phyloP scores from a whole-genome alignment of 1,140 invertebrate genomes.

The Heliothis virescens region DNA sequence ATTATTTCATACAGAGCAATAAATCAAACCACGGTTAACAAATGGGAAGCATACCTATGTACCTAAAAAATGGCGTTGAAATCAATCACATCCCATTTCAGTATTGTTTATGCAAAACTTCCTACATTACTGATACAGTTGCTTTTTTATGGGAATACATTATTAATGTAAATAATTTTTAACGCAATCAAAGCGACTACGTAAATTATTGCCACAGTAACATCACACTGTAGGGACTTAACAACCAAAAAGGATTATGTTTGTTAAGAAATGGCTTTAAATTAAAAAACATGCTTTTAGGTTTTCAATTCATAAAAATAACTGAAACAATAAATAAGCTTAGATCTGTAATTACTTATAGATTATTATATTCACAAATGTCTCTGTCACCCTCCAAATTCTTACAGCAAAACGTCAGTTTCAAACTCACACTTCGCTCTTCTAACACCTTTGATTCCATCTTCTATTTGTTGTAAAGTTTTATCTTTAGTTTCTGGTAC shows the following conservation, averaged over 20 bases:
- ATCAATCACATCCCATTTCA: constrained; percentile 6
- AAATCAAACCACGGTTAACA: background rate
- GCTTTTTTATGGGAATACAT: background rate
- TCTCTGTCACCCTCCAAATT: too few species aligned
- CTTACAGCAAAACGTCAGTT: background rate
- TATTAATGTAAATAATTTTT: background rate
- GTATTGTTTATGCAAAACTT: background rate
- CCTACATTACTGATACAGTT: background rate
- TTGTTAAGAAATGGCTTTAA: too few species aligned
- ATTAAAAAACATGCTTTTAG: too few species aligned
- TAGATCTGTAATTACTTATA: too few species aligned
- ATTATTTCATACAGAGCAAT: background rate
- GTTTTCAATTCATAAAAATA: too few species aligned
- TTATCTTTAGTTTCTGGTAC: constrained; percentile 72
- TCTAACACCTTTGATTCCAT: constrained; percentile 62
- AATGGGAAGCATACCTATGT: background rate
- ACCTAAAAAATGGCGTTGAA: constrained; percentile 1
- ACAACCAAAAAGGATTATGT: too few species aligned
- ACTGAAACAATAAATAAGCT: too few species aligned
- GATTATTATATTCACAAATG: too few species aligned
- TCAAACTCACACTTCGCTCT: background rate
- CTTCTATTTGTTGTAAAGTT: constrained; percentile 69
- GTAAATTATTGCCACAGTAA: too few species aligned
- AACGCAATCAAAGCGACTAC: too few species aligned
- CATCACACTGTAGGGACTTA: too few species aligned